Evolutionary conservation across 2,888 invertebrate genomes (phyloP).

Genomic region (Papilio demoleus): DNA sequence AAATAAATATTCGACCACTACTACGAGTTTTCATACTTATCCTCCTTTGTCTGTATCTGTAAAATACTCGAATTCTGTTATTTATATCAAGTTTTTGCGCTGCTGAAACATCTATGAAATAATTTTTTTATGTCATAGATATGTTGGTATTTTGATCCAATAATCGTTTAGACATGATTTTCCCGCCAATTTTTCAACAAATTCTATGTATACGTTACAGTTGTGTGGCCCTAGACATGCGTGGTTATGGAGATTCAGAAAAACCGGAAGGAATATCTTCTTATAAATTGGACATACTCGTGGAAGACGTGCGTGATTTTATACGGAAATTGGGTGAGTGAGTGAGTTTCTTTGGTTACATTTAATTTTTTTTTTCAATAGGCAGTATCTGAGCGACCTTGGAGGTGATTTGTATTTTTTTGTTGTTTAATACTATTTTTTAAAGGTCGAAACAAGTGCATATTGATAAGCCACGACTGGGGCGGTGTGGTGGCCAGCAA

Average conservation of each 20-base stretch:
- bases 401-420: background rate
- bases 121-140: no score
- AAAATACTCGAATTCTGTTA: no score
- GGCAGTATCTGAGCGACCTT: no score
- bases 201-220: slow-evolving; percentile 61
- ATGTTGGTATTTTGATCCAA: no score
- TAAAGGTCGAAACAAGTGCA: slow-evolving; percentile 79
- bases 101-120: no score
- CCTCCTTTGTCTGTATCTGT: background rate
- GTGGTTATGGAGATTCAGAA: slow-evolving; percentile 88
- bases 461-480: slow-evolving; percentile 87
- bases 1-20: background rate
- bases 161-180: no score
- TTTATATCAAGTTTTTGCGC: no score
- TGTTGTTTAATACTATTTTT: background rate
- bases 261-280: slow-evolving; percentile 78
- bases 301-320: slow-evolving; percentile 85
- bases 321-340: slow-evolving; percentile 75
- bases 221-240: slow-evolving; percentile 87
- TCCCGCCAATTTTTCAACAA: no score
- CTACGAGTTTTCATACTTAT: no score
- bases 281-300: slow-evolving; percentile 81
- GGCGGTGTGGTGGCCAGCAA: slow-evolving; percentile 84
- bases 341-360: no score
- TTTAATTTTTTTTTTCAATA: background rate